phyloP scores from a whole-genome alignment of 2,113 vertebrate species.

The Salminus brasiliensis region DNA sequence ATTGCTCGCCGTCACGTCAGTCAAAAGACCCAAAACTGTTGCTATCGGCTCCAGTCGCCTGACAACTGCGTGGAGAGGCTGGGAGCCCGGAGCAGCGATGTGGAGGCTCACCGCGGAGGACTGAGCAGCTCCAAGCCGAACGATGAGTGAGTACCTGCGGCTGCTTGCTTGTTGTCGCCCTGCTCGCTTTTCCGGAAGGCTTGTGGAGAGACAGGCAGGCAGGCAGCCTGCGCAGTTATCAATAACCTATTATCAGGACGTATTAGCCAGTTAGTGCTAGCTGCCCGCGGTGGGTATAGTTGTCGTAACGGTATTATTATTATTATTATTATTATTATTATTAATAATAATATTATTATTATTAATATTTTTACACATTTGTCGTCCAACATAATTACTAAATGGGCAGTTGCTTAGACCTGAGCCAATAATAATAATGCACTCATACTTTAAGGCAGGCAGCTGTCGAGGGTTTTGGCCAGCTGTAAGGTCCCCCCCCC shows the following conservation, averaged over 20 bases:
- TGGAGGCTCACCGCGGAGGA: not conserved
- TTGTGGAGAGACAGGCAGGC: not conserved
- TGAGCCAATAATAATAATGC: too few relatives aligned
- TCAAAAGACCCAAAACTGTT: slow-evolving; percentile 64
- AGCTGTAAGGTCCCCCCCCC: too few relatives aligned
- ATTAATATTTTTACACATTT: too few relatives aligned
- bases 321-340: too few relatives aligned
- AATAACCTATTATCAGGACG: not conserved
- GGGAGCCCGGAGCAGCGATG: slow-evolving; percentile 66
- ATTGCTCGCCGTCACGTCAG: slow-evolving; percentile 63
- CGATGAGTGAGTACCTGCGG: slow-evolving; percentile 63
- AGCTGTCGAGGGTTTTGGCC: too few relatives aligned
- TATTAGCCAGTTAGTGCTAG: not conserved
- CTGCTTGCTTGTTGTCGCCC: not conserved
- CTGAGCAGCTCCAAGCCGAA: slow-evolving; percentile 13
- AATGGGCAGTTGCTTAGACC: slow-evolving; percentile 19
- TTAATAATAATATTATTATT: too few relatives aligned
- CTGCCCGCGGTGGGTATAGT: slow-evolving; percentile 1
- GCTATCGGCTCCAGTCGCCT: slow-evolving; percentile 67
- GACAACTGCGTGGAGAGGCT: slow-evolving; percentile 69
- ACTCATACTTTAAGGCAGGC: too few relatives aligned
- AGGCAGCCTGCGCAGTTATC: slow-evolving; percentile 9
- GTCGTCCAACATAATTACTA: too few relatives aligned
- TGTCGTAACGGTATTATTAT: not conserved
- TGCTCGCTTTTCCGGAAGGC: not conserved